phyloP scores from a whole-genome alignment of 2,888 invertebrate genomes.

The Drosophila stalkeri region DNA sequence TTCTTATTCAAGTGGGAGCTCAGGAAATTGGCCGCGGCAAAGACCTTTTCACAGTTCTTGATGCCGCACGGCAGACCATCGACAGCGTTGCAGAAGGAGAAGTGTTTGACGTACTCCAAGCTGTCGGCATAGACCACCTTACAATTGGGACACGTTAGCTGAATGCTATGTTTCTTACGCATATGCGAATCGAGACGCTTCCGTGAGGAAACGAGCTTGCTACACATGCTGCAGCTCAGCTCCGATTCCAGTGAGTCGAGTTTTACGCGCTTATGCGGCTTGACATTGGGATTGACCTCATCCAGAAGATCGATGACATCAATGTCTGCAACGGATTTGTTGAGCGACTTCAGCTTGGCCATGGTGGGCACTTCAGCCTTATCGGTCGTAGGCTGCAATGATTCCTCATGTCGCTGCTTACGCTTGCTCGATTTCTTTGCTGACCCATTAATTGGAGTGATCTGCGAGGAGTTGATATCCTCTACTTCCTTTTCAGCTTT shows the following conservation, averaged over 20 bases:
- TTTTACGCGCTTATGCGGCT: conserved; percentile 57
- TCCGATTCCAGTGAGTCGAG: conserved; percentile 30
- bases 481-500: not conserved
- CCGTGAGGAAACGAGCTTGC: conserved; percentile 40
- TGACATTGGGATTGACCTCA: conserved; percentile 53
- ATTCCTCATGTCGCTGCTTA: conserved; percentile 7
- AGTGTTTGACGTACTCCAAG: conserved; percentile 45
- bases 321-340: conserved; percentile 10
- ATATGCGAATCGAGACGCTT: conserved; percentile 61
- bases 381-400: conserved; percentile 9
- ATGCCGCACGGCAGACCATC: conserved; percentile 51
- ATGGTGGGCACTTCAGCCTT: not conserved
- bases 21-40: conserved; percentile 32
- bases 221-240: conserved; percentile 51
- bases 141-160: conserved; percentile 46
- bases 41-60: conserved; percentile 39
- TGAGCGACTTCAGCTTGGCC: not conserved
- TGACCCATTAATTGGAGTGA: conserved; percentile 1
- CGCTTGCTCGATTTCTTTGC: conserved; percentile 14
- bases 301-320: conserved; percentile 31
- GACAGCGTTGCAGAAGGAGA: conserved; percentile 32
- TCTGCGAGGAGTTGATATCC: not conserved
- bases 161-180: conserved; percentile 42
- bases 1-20: conserved; percentile 48
- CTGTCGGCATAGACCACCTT: not conserved